These are phyloP conservation scores for Hylaeus volcanicus DNA, from an alignment of 1,140 invertebrate genomes.

Conservation along the genomic window DNA sequence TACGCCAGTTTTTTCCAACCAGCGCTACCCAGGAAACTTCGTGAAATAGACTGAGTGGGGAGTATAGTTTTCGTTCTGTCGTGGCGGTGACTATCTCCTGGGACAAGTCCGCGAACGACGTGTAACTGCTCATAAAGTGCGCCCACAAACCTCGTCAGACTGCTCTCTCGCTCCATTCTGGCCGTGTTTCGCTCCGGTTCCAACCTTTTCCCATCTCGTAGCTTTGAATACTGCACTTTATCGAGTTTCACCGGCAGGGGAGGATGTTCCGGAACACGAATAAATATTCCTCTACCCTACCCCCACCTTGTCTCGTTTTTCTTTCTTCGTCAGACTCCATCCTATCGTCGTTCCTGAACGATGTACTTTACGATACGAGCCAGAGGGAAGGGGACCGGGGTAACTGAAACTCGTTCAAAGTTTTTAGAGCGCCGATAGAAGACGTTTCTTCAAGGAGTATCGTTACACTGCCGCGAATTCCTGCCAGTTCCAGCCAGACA, in stretches of 20 bases:
- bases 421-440: conserved; percentile 20
- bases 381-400: background rate
- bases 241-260: background rate
- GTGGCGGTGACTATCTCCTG: background rate
- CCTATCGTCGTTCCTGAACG: background rate
- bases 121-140: conserved; percentile 9
- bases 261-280: background rate
- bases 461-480: background rate
- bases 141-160: background rate
- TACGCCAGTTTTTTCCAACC: conserved; percentile 12
- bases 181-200: background rate
- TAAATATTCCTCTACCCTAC: conserved; percentile 3
- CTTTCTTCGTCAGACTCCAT: background rate
- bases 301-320: background rate
- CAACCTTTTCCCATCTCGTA: background rate
- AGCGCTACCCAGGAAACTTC: background rate
- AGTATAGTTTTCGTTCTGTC: background rate
- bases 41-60: background rate
- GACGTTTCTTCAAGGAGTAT: conserved; percentile 15
- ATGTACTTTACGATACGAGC: conserved; percentile 20
- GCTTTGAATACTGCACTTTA: background rate
- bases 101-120: background rate
- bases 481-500: background rate
- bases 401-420: conserved; percentile 39
- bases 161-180: no score